These are phyloP conservation scores for Semibalanus balanoides DNA, from an alignment of 1,140 invertebrate species.

Conservation along the genomic window DNA sequence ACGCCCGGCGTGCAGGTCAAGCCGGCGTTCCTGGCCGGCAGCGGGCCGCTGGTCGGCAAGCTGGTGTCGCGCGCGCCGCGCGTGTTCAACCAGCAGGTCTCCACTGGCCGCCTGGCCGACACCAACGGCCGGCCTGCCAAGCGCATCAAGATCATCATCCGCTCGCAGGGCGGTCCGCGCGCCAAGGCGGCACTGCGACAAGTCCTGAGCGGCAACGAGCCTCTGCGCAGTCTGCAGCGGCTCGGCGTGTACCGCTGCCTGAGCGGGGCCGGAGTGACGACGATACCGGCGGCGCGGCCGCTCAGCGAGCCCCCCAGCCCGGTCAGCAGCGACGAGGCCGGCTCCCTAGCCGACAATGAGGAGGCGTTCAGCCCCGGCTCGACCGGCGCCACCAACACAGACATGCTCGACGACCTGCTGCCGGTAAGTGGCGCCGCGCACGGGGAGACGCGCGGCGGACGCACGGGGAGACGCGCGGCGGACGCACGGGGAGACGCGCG, in stretches of 20 bases:
- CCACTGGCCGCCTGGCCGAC: too few relatives aligned
- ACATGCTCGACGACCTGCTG: background rate
- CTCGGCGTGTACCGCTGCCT: background rate
- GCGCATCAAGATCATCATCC: background rate
- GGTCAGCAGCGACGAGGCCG: background rate
- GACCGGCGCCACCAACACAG: background rate
- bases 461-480: too few relatives aligned
- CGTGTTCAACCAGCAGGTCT: background rate
- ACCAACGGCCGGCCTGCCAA: background rate
- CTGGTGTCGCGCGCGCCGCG: background rate
- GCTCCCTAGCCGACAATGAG: background rate
- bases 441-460: too few relatives aligned
- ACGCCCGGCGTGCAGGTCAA: background rate
- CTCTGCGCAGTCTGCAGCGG: background rate
- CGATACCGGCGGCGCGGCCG: too few relatives aligned
- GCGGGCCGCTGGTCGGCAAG: background rate
- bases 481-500: too few relatives aligned
- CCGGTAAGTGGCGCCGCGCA: background rate
- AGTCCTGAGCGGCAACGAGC: background rate
- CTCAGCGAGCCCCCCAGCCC: background rate
- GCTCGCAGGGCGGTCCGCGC: background rate
- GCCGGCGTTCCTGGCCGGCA: background rate
- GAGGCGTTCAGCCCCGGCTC: background rate
- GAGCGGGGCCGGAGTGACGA: background rate
- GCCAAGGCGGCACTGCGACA: background rate